These are phyloP conservation scores for Tillus elongatus DNA, from an alignment of 2,888 invertebrate species.

Conservation along the genomic window DNA sequence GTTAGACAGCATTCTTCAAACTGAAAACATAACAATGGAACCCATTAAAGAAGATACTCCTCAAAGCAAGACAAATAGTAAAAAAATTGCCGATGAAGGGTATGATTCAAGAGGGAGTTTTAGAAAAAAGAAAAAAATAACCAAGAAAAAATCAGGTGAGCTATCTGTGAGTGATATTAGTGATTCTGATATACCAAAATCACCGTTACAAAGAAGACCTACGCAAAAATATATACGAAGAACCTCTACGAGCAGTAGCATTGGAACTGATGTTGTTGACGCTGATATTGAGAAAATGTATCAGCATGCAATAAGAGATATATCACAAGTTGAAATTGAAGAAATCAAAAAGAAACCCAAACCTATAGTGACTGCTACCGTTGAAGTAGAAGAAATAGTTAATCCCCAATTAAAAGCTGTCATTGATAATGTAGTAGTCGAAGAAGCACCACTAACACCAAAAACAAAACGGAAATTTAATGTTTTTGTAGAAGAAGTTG, in stretches of 20 bases:
- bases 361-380: constrained; percentile 47
- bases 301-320: constrained; percentile 33
- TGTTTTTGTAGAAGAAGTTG: constrained; percentile 35
- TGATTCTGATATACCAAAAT: constrained; percentile 12
- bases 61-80: too few species aligned
- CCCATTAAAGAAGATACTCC: constrained; percentile 9
- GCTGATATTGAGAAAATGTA: constrained; percentile 22
- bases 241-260: constrained; percentile 24
- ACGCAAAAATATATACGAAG: constrained; percentile 28
- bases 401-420: constrained; percentile 46
- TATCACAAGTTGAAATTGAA: constrained; percentile 44
- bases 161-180: constrained; percentile 9
- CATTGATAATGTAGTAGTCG: constrained; percentile 51
- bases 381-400: constrained; percentile 45
- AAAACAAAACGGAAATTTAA: constrained; percentile 36
- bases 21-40: constrained; percentile 10
- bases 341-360: constrained; percentile 44
- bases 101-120: constrained; percentile 11
- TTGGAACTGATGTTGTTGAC: constrained; percentile 16
- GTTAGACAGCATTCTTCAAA: constrained; percentile 11
- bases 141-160: constrained; percentile 13
- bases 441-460: constrained; percentile 44
- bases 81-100: too few species aligned
- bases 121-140: constrained; percentile 14
- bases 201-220: constrained; percentile 22